Base-by-base conservation (phyloP, 2,888 invertebrate genomes). In the Andrena bicolor region DNA sequence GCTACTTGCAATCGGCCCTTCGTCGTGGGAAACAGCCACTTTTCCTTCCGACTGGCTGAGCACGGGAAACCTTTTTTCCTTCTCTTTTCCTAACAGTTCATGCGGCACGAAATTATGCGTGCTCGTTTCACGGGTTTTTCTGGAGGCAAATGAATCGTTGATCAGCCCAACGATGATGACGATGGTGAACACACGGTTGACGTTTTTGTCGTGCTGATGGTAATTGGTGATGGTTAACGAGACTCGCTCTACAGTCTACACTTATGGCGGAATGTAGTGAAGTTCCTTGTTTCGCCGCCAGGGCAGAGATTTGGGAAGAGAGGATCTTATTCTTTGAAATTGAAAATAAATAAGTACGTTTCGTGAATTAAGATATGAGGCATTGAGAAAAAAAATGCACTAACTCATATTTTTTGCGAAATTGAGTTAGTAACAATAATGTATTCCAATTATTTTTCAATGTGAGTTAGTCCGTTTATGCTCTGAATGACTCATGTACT, bases 1-100 rank as follows among this genome's bases (percentile, higher is more conserved):
- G 72, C 76, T 83, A 68, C 53, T 49, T 23, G 41, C 13, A 41
- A 60, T 49, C 60, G 49, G 48, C 30, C 63, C 48, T 78, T 63
- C 56, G 80, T 73, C 80, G 80, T 76, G 80, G 76, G 72, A 76
- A 79, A 69, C 73, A 35, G 41, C 65, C 63, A 76, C 80, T 80
- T 83, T 73, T 68, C 80, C 71, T 68, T 70, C 77, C 71, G 69
- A 73, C 69, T 68, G 76, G 76, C 30, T 65, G 75, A 63, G 41
- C 70, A 71, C 71, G 53, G 51, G 66, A 66, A 41, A 63, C 16
- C 63, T 3, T 26, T 41, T 64, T 48, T 65, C 16, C 35, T 23
- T 13, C 13, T 41, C 23, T 49, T 48, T 65, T n/a, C 23, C 20
- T 5, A 16, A 23, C 35, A 10, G 23, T 23, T 65, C 48, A 8